These are phyloP conservation scores for Xiphorhynchus elegans DNA, from an alignment of 2,113 vertebrate species.

Conservation along the genomic window DNA sequence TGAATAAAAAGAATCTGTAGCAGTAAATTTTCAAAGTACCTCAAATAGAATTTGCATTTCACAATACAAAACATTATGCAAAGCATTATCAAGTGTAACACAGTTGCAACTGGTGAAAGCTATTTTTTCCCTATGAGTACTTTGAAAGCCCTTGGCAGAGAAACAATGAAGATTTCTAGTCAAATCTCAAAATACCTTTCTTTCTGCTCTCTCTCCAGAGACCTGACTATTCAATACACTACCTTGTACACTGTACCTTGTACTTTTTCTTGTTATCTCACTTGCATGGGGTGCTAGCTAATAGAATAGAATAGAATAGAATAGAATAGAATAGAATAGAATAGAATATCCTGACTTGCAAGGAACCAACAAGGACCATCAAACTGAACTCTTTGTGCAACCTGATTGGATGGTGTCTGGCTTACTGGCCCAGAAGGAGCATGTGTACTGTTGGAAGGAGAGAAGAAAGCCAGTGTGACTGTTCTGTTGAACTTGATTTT, in stretches of 20 bases:
- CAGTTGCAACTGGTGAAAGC: constrained; percentile 17
- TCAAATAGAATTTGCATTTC: constrained; percentile 44
- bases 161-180: constrained; percentile 22
- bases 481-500: background rate
- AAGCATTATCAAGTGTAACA: background rate
- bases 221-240: background rate
- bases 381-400: background rate
- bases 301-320: background rate
- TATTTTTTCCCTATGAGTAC: background rate
- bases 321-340: background rate
- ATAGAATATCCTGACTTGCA: background rate
- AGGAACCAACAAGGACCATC: background rate
- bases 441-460: background rate
- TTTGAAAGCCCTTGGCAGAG: background rate
- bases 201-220: background rate
- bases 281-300: constrained; percentile 5
- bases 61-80: background rate
- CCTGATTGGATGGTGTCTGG: background rate
- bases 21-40: constrained; percentile 8
- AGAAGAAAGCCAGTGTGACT: background rate
- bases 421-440: background rate
- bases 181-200: constrained; percentile 22
- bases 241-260: background rate
- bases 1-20: background rate
- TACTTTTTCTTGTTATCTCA: background rate